Conservation (phyloP, 2,888 invertebrate genomes). For the Napeogenes inachia region DNA sequence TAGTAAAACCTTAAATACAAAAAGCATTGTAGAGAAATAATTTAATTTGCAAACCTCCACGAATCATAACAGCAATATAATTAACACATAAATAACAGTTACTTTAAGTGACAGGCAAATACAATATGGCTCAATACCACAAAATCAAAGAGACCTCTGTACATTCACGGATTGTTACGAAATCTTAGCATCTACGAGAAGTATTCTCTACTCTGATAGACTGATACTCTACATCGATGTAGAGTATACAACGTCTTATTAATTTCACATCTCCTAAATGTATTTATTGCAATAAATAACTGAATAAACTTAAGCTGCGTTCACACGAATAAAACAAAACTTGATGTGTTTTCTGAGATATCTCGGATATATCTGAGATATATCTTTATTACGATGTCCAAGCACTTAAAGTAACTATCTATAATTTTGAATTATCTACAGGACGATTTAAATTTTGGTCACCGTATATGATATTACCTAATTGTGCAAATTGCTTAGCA, state of each 20-base stretch:
- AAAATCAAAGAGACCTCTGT: not conserved
- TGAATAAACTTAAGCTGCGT: not conserved
- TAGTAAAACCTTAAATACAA: too few species aligned
- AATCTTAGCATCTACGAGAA: not conserved
- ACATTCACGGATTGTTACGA: not conserved
- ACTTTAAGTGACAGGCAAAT: not conserved
- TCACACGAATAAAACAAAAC: too few species aligned
- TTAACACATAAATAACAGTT: not conserved
- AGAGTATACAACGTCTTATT: too few species aligned
- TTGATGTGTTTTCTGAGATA: too few species aligned
- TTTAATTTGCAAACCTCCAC: not conserved
- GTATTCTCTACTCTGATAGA: not conserved
- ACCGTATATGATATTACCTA: conserved; percentile 19
- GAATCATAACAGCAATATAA: not conserved
- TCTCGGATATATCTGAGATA: too few species aligned
- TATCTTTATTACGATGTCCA: too few species aligned
- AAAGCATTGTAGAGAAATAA: not conserved
- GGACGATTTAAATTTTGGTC: conserved; percentile 3
- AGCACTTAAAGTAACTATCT: not conserved
- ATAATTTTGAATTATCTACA: not conserved
- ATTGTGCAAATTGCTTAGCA: conserved; percentile 20
- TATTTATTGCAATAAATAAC: not conserved
- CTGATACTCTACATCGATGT: too few species aligned
- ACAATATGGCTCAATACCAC: not conserved
- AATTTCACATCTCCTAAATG: too few species aligned